These are phyloP conservation scores for Equus przewalskii DNA, from an alignment of 2,113 vertebrate species.

Conservation along the genomic window DNA sequence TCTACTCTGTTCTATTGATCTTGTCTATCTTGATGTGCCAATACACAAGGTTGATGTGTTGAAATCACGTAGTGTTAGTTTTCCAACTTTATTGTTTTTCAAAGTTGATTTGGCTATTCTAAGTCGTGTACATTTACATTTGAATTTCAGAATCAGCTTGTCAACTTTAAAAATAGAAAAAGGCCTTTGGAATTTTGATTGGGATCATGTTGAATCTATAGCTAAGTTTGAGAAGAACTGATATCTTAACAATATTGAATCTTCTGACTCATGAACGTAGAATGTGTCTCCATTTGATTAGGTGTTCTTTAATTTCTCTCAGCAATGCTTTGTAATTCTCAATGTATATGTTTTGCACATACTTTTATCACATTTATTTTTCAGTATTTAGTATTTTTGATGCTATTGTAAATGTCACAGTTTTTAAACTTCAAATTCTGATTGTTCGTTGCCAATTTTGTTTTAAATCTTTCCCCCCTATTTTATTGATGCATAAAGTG, in stretches of 20 bases:
- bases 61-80: slow-evolving; percentile 11
- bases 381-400: slow-evolving; percentile 26
- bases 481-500: background rate
- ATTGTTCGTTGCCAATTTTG: background rate
- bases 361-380: slow-evolving; percentile 1
- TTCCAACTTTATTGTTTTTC: background rate
- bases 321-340: background rate
- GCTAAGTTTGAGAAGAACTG: background rate
- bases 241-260: background rate
- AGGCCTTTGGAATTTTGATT: background rate
- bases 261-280: background rate
- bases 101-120: background rate
- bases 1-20: background rate
- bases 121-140: background rate
- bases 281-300: background rate
- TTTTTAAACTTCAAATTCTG: slow-evolving; percentile 17
- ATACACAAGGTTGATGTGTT: background rate
- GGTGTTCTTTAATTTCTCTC: background rate
- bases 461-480: background rate
- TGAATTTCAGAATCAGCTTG: slow-evolving; percentile 37
- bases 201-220: background rate
- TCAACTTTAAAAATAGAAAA: slow-evolving; percentile 18
- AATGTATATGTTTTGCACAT: background rate
- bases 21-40: background rate
- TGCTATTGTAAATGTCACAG: background rate